These are phyloP conservation scores for Pyrrhia umbra DNA, from an alignment of 2,888 invertebrate genomes.

Conservation along the genomic window DNA sequence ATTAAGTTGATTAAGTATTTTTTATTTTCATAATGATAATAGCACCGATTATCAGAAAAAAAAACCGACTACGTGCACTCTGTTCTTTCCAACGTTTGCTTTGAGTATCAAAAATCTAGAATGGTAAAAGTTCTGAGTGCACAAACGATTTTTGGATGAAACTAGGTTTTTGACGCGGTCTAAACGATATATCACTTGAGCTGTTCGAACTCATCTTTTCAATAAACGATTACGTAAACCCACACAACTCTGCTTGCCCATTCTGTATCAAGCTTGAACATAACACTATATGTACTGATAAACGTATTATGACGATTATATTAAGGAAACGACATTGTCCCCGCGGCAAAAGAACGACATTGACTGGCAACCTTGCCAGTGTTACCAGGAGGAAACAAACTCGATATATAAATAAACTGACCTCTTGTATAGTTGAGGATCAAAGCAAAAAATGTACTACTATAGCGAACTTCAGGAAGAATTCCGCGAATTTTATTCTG, in stretches of 20 bases:
- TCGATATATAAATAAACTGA: slow-evolving; percentile 19
- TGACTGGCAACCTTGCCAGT: slow-evolving; percentile 51
- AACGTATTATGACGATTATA: slow-evolving; percentile 27
- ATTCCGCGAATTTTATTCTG: not conserved
- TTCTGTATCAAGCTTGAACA: not conserved
- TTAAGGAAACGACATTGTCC: slow-evolving; percentile 56
- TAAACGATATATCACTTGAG: not conserved
- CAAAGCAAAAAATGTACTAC: not conserved
- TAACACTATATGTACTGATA: slow-evolving; percentile 5
- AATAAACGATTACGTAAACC: not conserved
- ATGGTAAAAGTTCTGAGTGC: too few species aligned
- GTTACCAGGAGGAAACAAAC: slow-evolving; percentile 48
- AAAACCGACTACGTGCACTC: too few species aligned
- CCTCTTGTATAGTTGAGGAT: slow-evolving; percentile 14
- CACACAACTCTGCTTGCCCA: not conserved
- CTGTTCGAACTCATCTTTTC: not conserved
- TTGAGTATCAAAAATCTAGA: too few species aligned
- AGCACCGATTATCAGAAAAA: too few species aligned
- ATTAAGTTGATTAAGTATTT: too few species aligned
- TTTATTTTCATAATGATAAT: too few species aligned
- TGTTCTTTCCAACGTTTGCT: too few species aligned
- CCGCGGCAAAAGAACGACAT: slow-evolving; percentile 45
- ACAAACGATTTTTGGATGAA: not conserved
- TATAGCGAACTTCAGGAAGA: not conserved
- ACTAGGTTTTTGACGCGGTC: not conserved